Conservation (phyloP, 2,797 vertebrate genomes). For the Oreonectes daqikongensis region DNA sequence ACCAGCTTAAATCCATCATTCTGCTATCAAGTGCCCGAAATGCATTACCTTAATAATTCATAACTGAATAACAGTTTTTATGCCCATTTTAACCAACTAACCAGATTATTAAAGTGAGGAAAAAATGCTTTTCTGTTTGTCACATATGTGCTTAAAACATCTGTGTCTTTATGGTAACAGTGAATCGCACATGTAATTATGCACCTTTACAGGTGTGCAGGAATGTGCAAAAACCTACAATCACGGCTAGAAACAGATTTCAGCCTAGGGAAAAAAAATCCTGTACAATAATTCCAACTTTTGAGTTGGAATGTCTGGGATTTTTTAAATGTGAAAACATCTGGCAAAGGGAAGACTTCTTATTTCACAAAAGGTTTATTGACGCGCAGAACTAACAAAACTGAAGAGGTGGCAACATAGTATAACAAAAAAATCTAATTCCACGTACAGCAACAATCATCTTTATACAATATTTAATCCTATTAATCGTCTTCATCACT, state of each 20-base stretch:
- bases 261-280: conserved; percentile 71
- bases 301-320: conserved; percentile 69
- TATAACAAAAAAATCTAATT: conserved; percentile 20
- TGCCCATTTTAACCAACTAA: too few species aligned
- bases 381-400: conserved; percentile 36
- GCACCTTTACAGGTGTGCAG: conserved; percentile 75
- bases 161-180: conserved; percentile 60
- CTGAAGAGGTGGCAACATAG: conserved; percentile 23
- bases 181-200: conserved; percentile 74
- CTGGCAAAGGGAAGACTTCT: conserved; percentile 64
- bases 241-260: conserved; percentile 70
- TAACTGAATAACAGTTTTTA: too few species aligned
- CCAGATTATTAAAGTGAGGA: too few species aligned
- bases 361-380: conserved; percentile 65
- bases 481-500: conserved; percentile 62
- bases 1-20: conserved; percentile 17
- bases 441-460: conserved; percentile 49
- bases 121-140: conserved; percentile 42
- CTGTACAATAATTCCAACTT: conserved; percentile 74
- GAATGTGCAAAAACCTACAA: conserved; percentile 72
- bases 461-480: conserved; percentile 27
- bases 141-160: conserved; percentile 45
- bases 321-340: conserved; percentile 71
- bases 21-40: background rate
- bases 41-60: conserved; percentile 37